Conservation (phyloP, 2,888 invertebrate species). For the Drosophila pseudotalamancana region DNA sequence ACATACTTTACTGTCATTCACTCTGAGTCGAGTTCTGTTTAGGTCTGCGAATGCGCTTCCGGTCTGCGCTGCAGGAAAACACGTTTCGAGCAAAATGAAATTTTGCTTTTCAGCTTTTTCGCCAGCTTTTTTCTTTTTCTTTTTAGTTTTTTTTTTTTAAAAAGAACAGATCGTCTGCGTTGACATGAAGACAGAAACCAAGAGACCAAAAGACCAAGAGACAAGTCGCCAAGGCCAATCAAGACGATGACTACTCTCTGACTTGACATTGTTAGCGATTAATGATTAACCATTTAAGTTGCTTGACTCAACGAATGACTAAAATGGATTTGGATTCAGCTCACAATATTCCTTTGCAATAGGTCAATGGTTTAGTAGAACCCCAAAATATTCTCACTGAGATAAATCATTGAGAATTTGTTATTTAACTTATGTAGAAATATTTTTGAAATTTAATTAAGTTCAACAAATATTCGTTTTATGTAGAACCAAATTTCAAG, state of each 20-base stretch:
- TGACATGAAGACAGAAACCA: slow-evolving; percentile 33
- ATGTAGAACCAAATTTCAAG: too few species aligned
- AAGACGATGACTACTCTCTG: slow-evolving; percentile 36
- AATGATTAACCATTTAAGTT: slow-evolving; percentile 48
- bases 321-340: too few species aligned
- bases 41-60: slow-evolving; percentile 72
- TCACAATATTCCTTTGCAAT: too few species aligned
- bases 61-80: slow-evolving; percentile 66
- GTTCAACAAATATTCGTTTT: too few species aligned
- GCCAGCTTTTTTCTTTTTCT: slow-evolving; percentile 3
- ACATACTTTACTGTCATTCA: slow-evolving; percentile 45
- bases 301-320: slow-evolving; percentile 5
- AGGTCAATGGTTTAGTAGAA: too few species aligned
- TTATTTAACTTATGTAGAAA: too few species aligned
- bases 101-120: slow-evolving; percentile 63
- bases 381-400: too few species aligned
- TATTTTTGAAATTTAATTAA: too few species aligned
- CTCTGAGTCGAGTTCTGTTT: slow-evolving; percentile 59
- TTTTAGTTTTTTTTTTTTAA: background rate
- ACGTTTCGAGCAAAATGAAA: slow-evolving; percentile 62
- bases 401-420: too few species aligned
- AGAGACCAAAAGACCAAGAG: slow-evolving; percentile 7
- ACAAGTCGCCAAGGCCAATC: slow-evolving; percentile 43
- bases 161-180: slow-evolving; percentile 39
- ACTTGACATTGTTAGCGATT: slow-evolving; percentile 60